Evolutionary conservation across 1,140 invertebrate genomes (phyloP), one percentile per base, ranked within the genome.

Genomic region (Micrasema longulum): DNA sequence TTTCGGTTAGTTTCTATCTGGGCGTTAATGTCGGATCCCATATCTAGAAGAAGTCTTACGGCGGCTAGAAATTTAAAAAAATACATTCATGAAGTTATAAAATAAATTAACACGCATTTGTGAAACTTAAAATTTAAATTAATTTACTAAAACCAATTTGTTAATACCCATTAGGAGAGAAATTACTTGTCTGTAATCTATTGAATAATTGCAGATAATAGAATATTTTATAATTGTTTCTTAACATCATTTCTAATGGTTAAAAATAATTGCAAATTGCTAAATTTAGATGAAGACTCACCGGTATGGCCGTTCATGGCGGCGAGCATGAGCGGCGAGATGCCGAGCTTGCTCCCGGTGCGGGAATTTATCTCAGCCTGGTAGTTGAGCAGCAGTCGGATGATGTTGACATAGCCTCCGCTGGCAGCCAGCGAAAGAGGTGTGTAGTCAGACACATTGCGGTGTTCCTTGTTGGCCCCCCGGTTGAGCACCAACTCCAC

Each of bases 1-100:
- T 99, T 99, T 47, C 97, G 87, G 84, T 99, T 99, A 2, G 98
- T 99, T 85, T 99, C 98, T 77, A 99, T 99, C 87, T 99, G 96
- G 62, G 98, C 97, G 88, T 99, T 99, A 72, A 99, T 99, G 82
- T 99, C 98, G 80, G 96, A 97, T 64, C 97, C 97, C 91, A 96
- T 97, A 81, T 99, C 97, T 55, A 99, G 85, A 14, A 99, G 86
- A 53, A 99, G 85, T 78, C 93, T 92, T 11, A 95, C 94, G 55
- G 94, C 93, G 64, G 92, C 91, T 84, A 55, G 18, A 57, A 48
- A 16, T 16, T 26, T 18, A 38, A 20, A 22, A 31, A 4, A 31
- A 31, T 31, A 31, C 26, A 31, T 31, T 2, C 2, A 31, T 31
- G 26, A 4, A 31, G 26, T 7, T 7, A 31, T 31, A 7, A 31